Evolutionary conservation across 2,888 invertebrate genomes (phyloP).

Genomic region (Molanna angustata): DNA sequence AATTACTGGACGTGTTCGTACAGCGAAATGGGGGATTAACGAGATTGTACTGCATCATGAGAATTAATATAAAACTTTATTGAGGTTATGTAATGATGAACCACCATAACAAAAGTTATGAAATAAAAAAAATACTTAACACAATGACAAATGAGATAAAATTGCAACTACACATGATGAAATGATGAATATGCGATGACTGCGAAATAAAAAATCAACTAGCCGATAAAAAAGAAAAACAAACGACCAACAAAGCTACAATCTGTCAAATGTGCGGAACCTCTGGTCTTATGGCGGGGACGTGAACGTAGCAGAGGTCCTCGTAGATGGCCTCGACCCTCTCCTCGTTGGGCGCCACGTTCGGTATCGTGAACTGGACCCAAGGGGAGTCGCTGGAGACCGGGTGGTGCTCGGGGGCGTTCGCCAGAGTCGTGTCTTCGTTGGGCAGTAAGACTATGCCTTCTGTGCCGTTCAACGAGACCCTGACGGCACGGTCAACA

Average conservation of each 20-base stretch:
- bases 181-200: no score
- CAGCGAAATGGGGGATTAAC: no score
- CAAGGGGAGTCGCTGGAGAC: conserved; percentile 53
- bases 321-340: conserved; percentile 83
- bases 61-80: no score
- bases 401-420: conserved; percentile 20
- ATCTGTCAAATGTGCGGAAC: no score
- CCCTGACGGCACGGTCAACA: no score
- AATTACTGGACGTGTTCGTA: no score
- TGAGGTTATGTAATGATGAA: no score
- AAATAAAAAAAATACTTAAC: no score
- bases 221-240: conserved; percentile 26
- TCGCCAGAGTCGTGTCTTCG: conserved; percentile 31
- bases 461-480: conserved; percentile 21
- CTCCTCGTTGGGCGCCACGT: conserved; percentile 53
- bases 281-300: conserved; percentile 68
- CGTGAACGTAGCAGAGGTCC: conserved; percentile 84
- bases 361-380: conserved; percentile 67
- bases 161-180: no score
- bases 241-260: conserved; percentile 21
- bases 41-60: no score
- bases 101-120: no score
- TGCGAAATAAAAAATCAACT: conserved; percentile 30
- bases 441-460: conserved; percentile 27
- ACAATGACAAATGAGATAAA: no score